Evolutionary conservation across 2,888 invertebrate species (phyloP).

Genomic region (Pheosia tremula): DNA sequence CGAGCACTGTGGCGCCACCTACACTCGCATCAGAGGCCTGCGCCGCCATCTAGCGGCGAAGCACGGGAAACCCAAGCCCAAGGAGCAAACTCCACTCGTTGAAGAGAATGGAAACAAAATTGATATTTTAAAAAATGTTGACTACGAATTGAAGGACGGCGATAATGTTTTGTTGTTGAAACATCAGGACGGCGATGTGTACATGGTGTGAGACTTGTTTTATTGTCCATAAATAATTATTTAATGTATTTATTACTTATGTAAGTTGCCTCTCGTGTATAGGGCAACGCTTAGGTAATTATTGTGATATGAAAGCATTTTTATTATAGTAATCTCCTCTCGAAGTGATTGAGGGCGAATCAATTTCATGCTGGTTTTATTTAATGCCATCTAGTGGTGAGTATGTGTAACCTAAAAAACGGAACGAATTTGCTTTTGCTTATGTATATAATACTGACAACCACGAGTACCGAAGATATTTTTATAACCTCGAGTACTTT

Average conservation of each 20-base stretch:
- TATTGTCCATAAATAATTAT: no score
- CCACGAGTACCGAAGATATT: no score
- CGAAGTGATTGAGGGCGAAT: no score
- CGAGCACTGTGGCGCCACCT: constrained; percentile 62
- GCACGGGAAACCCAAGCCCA: constrained; percentile 45
- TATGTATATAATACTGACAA: no score
- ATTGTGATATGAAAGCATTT: no score
- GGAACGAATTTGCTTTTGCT: no score
- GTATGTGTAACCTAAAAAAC: background rate
- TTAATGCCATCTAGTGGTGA: constrained; percentile 1
- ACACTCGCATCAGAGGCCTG: constrained; percentile 59
- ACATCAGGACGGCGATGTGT: constrained; percentile 36
- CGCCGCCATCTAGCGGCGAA: constrained; percentile 63
- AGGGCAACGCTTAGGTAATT: no score
- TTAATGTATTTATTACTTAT: no score
- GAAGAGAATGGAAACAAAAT: constrained; percentile 12
- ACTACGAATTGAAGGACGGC: constrained; percentile 37
- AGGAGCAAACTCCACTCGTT: constrained; percentile 9
- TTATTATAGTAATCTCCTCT: no score
- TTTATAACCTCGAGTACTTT: no score
- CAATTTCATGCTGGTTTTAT: no score
- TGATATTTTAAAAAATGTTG: constrained; percentile 27
- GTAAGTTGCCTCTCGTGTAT: no score
- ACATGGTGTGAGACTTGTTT: constrained; percentile 29
- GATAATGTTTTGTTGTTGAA: constrained; percentile 35